Evolutionary conservation across 2,113 vertebrate genomes (phyloP).

Genomic region (Sigmodon hispidus): DNA sequence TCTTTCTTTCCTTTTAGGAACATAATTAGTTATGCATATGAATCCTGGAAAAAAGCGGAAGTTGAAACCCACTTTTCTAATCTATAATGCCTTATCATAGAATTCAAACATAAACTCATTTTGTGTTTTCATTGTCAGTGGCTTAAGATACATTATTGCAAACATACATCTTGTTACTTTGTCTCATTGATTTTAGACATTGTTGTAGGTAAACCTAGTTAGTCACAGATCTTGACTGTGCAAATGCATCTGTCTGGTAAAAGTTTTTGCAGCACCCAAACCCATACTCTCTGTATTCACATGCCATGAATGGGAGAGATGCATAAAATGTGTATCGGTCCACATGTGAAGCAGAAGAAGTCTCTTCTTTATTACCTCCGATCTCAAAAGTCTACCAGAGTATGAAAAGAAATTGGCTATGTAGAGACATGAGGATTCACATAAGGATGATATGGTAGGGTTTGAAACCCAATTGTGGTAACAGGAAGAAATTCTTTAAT

Average conservation of each 20-base stretch:
- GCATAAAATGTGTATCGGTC: rapidly evolving
- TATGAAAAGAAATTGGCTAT: too few species aligned
- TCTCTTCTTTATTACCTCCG: background rate
- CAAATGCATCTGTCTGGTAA: background rate
- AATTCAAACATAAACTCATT: constrained; percentile 13
- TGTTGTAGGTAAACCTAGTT: background rate
- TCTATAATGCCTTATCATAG: background rate
- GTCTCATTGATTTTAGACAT: background rate
- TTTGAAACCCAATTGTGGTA: background rate
- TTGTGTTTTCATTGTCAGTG: background rate
- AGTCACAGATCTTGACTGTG: background rate
- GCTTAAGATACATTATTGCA: background rate
- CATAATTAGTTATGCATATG: background rate
- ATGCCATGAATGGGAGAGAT: background rate
- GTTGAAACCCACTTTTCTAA: background rate
- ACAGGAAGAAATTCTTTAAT: background rate
- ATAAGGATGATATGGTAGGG: too few species aligned
- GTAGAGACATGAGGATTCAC: rapidly evolving
- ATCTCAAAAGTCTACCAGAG: background rate
- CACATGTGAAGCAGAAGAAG: background rate
- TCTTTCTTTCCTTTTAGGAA: background rate
- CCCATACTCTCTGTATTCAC: background rate
- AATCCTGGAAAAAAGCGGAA: background rate
- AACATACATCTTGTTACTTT: background rate
- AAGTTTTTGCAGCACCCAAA: background rate